Base-by-base conservation (phyloP, 2,797 vertebrate species). In the Artibeus lituratus region DNA sequence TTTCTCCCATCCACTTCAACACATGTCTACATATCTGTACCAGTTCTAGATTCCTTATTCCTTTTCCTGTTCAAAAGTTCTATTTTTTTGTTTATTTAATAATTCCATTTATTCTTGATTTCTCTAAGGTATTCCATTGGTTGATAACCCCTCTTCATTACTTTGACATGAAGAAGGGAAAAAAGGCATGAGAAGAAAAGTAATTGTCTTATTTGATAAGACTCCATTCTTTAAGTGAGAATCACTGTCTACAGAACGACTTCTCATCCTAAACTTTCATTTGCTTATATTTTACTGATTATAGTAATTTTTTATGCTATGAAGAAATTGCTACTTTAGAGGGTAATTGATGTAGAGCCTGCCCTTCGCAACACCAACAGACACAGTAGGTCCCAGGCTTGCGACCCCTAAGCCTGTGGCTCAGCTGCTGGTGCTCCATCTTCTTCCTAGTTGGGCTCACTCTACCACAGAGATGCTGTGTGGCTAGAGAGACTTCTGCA, bases 311-410 rank as follows among this genome's bases (percentile, higher is more conserved):
- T 90, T 22, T 26, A 9, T 89, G 21, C 55, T 47, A 29, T 44
- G 35, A 94, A 90, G 14, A 59, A 69, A 90, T 65, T 67, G 14
- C 47, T 87, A 86, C 29, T 72, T 72, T n/a, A 65, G 32, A 65
- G 62, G 62, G 62, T 18, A 65, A 65, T 65, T n/a, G 32, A 65
- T 65, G 62, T 65, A 35, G 99, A 99, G 1, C 99, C 99, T 1
- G 99, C 99, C 99, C 99, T 99, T 2, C 99, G 99, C 69, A 99
- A 96, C 53, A 99, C 99, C 42, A 99, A 98, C 4, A 99, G 98
- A 94, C 99, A 99, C 53, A 99, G 98, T 0, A 99, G 98, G 35
- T 35, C 22, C 42, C 93, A 24, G 0, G 39, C 0, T 32, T 3
- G 5, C 0, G 32, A 0, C 5, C 2, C 6, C 0, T 10, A 11